Base-by-base conservation (phyloP, 2,888 invertebrate genomes). In the Ophraella communa region DNA sequence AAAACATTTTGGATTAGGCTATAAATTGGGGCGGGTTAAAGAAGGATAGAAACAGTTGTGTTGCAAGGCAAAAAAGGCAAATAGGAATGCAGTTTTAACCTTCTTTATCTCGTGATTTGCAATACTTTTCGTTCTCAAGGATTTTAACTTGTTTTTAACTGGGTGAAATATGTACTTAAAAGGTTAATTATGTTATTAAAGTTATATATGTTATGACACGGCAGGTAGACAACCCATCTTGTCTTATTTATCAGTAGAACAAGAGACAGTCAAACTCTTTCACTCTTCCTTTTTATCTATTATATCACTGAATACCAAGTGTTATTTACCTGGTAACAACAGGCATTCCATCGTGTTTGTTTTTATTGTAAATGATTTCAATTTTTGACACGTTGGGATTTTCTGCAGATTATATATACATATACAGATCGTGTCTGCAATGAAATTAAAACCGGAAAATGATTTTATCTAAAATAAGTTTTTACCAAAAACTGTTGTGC, bases 81-180 rank as follows among this genome's bases (percentile, higher is more conserved):
- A 69, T 58, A 66, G 74, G 73, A 74, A 73, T 74, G 74, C 72
- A 71, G 73, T 73, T 71, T 69, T 70, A 69, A 66, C 69, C 70
- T 66, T 71, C 63, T 68, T 67, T 65, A 61, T 66, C 42, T 57
- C 55, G 55, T 45, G 47, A 62, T 62, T 55, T 58, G 63, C 63
- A 45, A 58, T 53, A 45, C 35, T 20, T 63, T 63, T 49, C 53
- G 35, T 58, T 35, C 33, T 57, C 61, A 58, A 60, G 58, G 63
- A 45, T 57, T 59, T 56, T 60, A 42, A 44, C 55, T 61, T 51
- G 55, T 45, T 45, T 30, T 57, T 45, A 57, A 45, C 20, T 57
- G 55, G 45, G 42, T 57, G 45, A 45, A 57, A 39, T 59, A 51
- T 42, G 11, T 56, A 44, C 56, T 42, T 59, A 51, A 52, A 59